A percentile compares a stretch with the other conserved stretches of the same genome.
Evolutionary conservation across 2,113 vertebrate species (phyloP).

Genomic region (Acanthisitta chloris): DNA sequence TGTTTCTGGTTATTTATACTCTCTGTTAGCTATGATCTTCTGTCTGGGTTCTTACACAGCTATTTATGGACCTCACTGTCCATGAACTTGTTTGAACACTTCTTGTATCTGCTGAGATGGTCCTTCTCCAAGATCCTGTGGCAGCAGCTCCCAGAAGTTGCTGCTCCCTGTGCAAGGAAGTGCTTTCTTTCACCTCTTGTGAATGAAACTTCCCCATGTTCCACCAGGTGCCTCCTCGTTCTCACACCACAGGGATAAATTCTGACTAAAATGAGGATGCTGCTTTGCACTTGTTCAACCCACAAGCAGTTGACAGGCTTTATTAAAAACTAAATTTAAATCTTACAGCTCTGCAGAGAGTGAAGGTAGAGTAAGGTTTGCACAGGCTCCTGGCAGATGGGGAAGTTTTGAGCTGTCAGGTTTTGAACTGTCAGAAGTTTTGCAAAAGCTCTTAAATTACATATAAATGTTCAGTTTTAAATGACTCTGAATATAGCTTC

Average conservation of each 20-base stretch:
- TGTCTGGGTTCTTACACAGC: neutral
- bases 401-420: neutral
- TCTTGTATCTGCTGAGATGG: neutral
- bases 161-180: neutral
- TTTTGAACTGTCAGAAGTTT: neutral
- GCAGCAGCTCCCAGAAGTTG: neutral
- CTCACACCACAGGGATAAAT: neutral
- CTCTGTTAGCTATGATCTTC: neutral
- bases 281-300: neutral
- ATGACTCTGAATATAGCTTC: neutral
- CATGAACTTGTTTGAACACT: neutral
- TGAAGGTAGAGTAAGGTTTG: neutral
- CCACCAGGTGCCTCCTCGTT: neutral
- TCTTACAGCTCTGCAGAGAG: neutral
- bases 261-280: neutral
- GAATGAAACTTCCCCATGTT: neutral
- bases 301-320: neutral
- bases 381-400: neutral
- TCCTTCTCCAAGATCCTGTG: neutral
- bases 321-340: neutral
- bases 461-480: neutral
- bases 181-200: neutral
- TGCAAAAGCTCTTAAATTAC: neutral
- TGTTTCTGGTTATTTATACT: neutral
- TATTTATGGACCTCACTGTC: neutral